phyloP scores from a whole-genome alignment of 2,888 invertebrate genomes.

The Nephrotoma appendiculata region DNA sequence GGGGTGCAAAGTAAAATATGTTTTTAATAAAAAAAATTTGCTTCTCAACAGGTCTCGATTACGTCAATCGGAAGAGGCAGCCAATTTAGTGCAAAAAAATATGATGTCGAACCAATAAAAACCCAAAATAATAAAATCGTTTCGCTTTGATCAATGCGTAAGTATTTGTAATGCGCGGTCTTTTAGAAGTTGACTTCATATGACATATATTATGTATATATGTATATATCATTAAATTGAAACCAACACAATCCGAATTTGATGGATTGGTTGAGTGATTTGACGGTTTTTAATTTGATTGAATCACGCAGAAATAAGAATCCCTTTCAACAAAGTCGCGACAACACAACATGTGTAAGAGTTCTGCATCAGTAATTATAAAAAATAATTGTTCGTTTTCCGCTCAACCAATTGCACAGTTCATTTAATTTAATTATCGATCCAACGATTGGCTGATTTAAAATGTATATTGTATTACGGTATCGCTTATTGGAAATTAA shows the following conservation, averaged over 20 bases:
- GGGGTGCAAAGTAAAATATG: background rate
- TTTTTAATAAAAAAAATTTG: background rate
- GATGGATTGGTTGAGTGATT: conserved; percentile 2
- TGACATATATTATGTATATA: background rate
- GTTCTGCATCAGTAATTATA: background rate
- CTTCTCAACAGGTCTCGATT: background rate
- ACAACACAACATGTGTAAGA: background rate
- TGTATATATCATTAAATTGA: background rate
- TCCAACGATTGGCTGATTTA: background rate
- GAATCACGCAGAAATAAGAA: background rate
- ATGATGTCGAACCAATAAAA: background rate
- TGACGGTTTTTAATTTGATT: conserved; percentile 4
- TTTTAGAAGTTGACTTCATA: background rate
- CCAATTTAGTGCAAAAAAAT: background rate
- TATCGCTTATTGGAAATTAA: background rate
- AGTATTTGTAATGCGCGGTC: background rate
- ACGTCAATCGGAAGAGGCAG: background rate
- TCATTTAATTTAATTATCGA: background rate
- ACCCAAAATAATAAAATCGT: background rate
- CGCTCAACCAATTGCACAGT: background rate
- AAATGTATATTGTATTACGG: no score
- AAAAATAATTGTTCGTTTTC: background rate
- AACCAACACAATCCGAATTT: background rate
- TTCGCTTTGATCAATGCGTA: background rate
- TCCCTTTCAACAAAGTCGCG: background rate